Evolutionary conservation across 2,888 invertebrate genomes (phyloP).

Genomic region (Limnephilus marmoratus): DNA sequence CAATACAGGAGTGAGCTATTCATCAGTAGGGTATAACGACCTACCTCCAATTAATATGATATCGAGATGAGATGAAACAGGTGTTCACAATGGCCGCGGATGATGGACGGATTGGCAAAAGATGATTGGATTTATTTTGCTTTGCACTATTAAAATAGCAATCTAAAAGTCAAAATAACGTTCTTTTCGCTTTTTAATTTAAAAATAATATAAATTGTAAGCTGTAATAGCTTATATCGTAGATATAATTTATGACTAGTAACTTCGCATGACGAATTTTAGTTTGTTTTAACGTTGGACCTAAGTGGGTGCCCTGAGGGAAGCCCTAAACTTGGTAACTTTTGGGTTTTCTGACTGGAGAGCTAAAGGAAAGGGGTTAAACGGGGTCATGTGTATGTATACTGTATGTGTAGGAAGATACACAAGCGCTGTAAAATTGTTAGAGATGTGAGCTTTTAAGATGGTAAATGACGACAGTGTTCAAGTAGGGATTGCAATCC

Average conservation of each 20-base stretch:
- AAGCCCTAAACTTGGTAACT: not conserved
- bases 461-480: not conserved
- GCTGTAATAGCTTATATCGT: too few relatives aligned
- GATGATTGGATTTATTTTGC: not conserved
- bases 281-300: not conserved
- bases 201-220: not conserved
- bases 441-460: not conserved
- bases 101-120: slow-evolving; percentile 36
- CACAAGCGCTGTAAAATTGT: not conserved
- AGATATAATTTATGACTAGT: not conserved
- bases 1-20: slow-evolving; percentile 25
- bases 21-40: slow-evolving; percentile 3
- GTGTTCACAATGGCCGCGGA: slow-evolving; percentile 39
- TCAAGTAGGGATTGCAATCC: too few relatives aligned
- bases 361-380: not conserved
- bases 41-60: slow-evolving; percentile 3
- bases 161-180: not conserved
- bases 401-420: not conserved
- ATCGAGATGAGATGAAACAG: slow-evolving; percentile 29
- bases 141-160: not conserved
- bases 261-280: not conserved
- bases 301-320: not conserved
- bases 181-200: not conserved
- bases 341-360: not conserved
- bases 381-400: not conserved